Conservation (phyloP, 2,888 invertebrate species). For the Oxystoma pomonae region DNA sequence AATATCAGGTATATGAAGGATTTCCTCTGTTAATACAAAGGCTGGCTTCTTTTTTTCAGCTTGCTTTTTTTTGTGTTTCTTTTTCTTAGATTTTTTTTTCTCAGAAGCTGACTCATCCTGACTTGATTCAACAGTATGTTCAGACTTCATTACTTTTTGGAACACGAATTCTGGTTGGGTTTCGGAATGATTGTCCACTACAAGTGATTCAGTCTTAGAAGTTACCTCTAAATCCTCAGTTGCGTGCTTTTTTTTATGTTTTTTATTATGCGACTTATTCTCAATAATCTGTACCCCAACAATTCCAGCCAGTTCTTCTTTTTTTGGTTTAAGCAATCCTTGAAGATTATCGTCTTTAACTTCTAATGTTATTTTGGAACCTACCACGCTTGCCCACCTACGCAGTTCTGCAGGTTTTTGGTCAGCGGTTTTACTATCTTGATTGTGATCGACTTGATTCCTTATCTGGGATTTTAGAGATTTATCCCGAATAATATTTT, state of each 20-base stretch:
- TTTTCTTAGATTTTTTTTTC: conserved; percentile 29
- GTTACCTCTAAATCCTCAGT: conserved; percentile 12
- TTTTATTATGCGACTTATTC: conserved; percentile 16
- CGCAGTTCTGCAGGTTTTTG: conserved; percentile 4
- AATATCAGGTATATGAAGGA: conserved; percentile 24
- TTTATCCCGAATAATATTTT: too few relatives aligned
- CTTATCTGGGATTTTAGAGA: neutral
- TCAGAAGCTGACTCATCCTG: conserved; percentile 15
- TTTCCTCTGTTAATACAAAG: conserved; percentile 27
- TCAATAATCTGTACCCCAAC: conserved; percentile 16
- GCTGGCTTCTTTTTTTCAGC: conserved; percentile 24
- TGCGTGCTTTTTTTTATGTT: conserved; percentile 22
- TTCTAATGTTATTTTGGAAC: conserved; percentile 14
- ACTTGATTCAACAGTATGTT: conserved; percentile 12
- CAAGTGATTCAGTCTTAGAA: conserved; percentile 2
- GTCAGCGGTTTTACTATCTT: neutral
- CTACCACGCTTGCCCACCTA: conserved; percentile 23
- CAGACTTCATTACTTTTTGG: conserved; percentile 6
- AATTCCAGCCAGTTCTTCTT: conserved; percentile 3
- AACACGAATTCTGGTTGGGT: neutral
- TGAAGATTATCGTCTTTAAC: neutral
- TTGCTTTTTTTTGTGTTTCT: conserved; percentile 27
- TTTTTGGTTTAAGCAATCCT: neutral
- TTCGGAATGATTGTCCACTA: neutral
- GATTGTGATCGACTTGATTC: too few relatives aligned